Evolutionary conservation across 2,888 invertebrate species (phyloP), one percentile per base, ranked within the genome.

Genomic region (Xestobium rufovillosum): DNA sequence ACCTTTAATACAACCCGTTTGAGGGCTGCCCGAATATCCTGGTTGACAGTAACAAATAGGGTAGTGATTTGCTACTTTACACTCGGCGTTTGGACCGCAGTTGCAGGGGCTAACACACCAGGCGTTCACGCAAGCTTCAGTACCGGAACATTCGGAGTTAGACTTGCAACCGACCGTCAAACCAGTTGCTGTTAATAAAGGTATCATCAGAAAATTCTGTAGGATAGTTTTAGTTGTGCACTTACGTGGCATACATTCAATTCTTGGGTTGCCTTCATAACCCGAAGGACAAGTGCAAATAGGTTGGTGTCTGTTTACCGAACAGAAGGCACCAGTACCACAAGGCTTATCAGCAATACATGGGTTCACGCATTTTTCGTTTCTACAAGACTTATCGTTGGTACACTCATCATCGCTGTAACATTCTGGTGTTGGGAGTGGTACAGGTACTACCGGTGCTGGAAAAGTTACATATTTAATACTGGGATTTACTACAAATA

Each of bases 21-120:
- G 86, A 12, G 89, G 86, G 63, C 88, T 87, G 56, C 90, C 91
- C 26, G 86, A 85, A 62, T 77, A 89, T 32, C 87, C 88, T 23
- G 80, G 74, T 54, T 76, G 74, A 60, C 91, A 92, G 52, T 74
- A 80, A 60, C 91, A 92, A 10, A 84, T 80, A 10, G 90, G 87
- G 64, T 87, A 85, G 59, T 92, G 91, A 61, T 85, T 79, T 34
- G 76, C 69, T 8, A 91, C 86, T 40, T 72, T 72, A 59, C 92
- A 92, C 49, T 86, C 83, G 3, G 91, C 80, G 56, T 87, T 80
- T 2, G 76, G 70, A 31, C 90, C 91, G 53, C 89, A 89, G 53
- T 83, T 83, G 58, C 91, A 91, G 1, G 91, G 91, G 56, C 78
- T 82, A 6, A 82, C 76, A 57, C 90, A 91, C 12, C 76, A 70